Evolutionary conservation across 2,113 vertebrate genomes (phyloP), one percentile per base, ranked within the genome.

Genomic region (Paracanthobrama guichenoti): DNA sequence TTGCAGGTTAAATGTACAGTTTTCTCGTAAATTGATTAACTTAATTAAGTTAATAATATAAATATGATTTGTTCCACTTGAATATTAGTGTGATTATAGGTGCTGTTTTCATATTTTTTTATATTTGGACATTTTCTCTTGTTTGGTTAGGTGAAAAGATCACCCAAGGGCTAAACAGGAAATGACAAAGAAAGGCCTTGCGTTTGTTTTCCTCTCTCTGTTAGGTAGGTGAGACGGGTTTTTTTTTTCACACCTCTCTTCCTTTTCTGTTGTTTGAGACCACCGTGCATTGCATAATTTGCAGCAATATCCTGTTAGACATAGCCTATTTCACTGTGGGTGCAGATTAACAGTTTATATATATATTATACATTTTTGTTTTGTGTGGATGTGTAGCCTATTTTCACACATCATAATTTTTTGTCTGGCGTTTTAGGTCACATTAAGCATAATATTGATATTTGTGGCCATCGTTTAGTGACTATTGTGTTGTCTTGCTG

Each of bases 281-380:
- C 83, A 79, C 80, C 57, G 13, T 28, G 20, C 20, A 26, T 3
- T 87, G 57, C 22, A 60, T 26, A 8, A 3, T 83, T 44, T 85
- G n/a, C 83, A 53, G 22, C 59, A 79, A 82, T 83, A 83, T 87
- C 86, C 84, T 85, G 85, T 82, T 66, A 18, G 35, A n/a, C 6
- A 12, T n/a, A 11, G 31, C 42, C n/a, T 1, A 26, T 16, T 18
- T 24, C 16, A 6, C 16, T 31, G 22, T 20, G 22, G 4, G 1
- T 22, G 26, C 22, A 18, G 2, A 44, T 14, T 35, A 42, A 42
- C 26, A 22, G 14, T n/a, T n/a, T n/a, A n/a, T n/a, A n/a, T n/a
- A n/a, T n/a, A n/a, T n/a, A n/a, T n/a, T n/a, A n/a, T 71, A 10
- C 1, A 1, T 35, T 31, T 20, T 28, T 69, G 20, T 20, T 69